Conservation (phyloP, 2,113 vertebrate genomes). For the Pampusana beccarii region DNA sequence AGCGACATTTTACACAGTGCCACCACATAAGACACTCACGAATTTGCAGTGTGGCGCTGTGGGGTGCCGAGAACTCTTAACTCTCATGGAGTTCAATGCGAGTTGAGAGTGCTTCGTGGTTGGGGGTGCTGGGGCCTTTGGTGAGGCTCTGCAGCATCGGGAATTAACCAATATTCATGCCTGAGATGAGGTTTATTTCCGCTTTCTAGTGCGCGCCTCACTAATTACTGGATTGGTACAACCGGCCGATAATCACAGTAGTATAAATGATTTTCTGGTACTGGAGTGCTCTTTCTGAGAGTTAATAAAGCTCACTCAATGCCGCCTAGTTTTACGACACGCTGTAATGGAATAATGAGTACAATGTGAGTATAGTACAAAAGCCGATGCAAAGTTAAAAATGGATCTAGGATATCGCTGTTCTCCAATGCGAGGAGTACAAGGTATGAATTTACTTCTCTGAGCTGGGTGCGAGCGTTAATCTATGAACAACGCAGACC, state of each 20-base stretch:
- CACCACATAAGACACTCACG: slow-evolving; percentile 8
- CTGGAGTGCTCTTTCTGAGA: slow-evolving; percentile 19
- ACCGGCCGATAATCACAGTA: not conserved
- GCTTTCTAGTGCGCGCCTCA: not conserved
- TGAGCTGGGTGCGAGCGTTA: not conserved
- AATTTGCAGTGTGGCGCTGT: accelerated
- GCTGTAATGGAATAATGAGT: not conserved
- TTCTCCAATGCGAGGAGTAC: not conserved
- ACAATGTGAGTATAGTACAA: not conserved
- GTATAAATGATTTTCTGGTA: not conserved
- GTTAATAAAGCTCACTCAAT: slow-evolving; percentile 41
- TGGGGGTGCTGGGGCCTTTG: not conserved
- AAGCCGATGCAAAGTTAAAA: not conserved
- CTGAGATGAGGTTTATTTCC: not conserved
- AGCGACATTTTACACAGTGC: not conserved
- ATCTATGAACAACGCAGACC: not conserved
- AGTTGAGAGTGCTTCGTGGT: not conserved
- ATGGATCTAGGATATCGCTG: not conserved
- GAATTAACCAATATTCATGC: not conserved
- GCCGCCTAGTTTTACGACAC: slow-evolving; percentile 40
- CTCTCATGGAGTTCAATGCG: not conserved
- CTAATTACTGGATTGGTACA: slow-evolving; percentile 18
- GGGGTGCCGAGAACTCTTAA: not conserved
- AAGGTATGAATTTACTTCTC: not conserved
- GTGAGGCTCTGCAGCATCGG: not conserved